Base-by-base conservation (phyloP, 2,113 vertebrate species). In the Sclerurus mexicanus region DNA sequence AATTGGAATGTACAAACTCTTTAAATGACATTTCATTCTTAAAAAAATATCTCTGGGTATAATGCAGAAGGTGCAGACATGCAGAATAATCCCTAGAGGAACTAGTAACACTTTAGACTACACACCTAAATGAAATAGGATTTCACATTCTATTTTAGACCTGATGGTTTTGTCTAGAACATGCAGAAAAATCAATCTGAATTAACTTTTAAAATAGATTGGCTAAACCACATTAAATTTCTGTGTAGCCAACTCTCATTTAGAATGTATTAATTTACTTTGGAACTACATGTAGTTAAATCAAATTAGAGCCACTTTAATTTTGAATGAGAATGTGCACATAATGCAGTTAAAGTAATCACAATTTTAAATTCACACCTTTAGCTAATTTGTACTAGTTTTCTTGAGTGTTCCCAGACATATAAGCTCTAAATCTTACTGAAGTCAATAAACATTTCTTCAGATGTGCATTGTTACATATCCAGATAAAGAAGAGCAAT, bases 121-220 rank as follows among this genome's bases (percentile, higher is more conserved):
- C 18, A 67, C 42, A 56, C 6, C 5, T 77, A 83, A 95, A 88
- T 71, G 39, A 93, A 95, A 84, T 59, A 84, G 68, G 56, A 92
- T 90, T 96, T 94, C 64, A 84, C 88, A 52, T 96, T 88, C 56
- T 31, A 72, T 90, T 93, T 93, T 78, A 81, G 90, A 86, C 24
- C 72, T 88, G 87, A 74, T 67, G 39, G 53, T 92, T 90, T 95
- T 93, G 94, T 82, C 87, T 56, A 52, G 80, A 93, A 77, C 83
- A 67, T 84, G 73, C 40, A 92, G 93, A 87, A 97, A 97, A 97
- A 97, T 95, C 94, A 96, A 95, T 97, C 89, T 92, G 91, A 95
- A 95, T 95, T 95, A 96, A 94, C 91, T 96, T 96, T 85, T 78
- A 72, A 87, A 94, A 91, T 87, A 80, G 94, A 96, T 94, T 72